Evolutionary conservation across 2,113 vertebrate species (phyloP), one percentile per base, ranked within the genome.

Genomic region (Rhinolophus ferrumequinum): DNA sequence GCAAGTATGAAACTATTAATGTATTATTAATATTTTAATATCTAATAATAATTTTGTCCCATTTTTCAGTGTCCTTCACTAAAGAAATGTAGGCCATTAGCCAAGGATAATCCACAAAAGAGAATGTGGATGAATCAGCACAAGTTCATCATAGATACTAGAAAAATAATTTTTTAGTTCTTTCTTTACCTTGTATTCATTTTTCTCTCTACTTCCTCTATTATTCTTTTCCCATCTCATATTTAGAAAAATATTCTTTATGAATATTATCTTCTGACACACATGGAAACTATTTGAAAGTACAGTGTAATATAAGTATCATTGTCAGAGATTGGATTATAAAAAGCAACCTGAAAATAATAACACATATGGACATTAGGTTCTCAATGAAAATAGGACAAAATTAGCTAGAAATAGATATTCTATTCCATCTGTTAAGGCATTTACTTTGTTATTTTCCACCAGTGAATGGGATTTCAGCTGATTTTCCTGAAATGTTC

Each of bases 1-100:
- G 70, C 98, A 98, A 99, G 99, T 99, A 99, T 87, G 97, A 93
- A 89, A 75, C 41, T 88, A 30, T 92, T 94, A 94, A 88, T 90
- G 69, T 79, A 24, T 86, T 90, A 85, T 47, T 95, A 83, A 77
- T 86, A 70, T 35, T 96, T 91, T 93, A 64, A 88, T 90, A 85
- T 70, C 24, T 91, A 84, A 19, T 69, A 88, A 69, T 95, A 92
- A 87, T 88, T 95, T 50, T 93, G 35, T 72, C 28, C 60, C n/a
- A 3, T 84, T 64, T 95, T 91, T 95, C 52, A 56, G 14, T 96
- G 18, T 94, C 97, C 41, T 90, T 33, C 47, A 58, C 76, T 79
- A 85, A 70, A 44, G 41, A 91, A 90, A 87, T 89, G 6, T 56
- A 93, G 79, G 11, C 35, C n/a, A 56, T 62, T 54, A 75, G 44